Percentiles rank a stretch among this genome's conserved stretches.
Evolutionary conservation across 1,140 invertebrate species (phyloP).

Genomic region (Papilio helenus): DNA sequence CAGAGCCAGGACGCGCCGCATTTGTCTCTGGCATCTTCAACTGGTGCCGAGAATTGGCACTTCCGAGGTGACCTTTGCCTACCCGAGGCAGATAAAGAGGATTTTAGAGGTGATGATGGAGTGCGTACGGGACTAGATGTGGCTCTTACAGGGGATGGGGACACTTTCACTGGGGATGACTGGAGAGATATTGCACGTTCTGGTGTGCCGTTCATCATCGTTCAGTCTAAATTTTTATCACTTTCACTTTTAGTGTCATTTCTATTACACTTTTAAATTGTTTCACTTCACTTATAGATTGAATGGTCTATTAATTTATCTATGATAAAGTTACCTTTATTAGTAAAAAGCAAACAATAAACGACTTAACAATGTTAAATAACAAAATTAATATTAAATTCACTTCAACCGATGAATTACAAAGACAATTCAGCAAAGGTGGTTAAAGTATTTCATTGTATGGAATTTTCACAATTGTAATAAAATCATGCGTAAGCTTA

Average conservation of each 20-base stretch:
- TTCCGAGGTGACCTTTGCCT: conserved; percentile 62
- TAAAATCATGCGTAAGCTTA: not conserved
- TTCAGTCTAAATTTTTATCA: conserved; percentile 42
- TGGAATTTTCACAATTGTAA: not conserved
- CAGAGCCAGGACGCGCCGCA: conserved; percentile 84
- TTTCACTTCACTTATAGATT: not conserved
- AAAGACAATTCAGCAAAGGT: not conserved
- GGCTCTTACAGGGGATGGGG: conserved; percentile 66
- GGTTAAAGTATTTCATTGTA: not conserved
- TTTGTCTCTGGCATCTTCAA: conserved; percentile 72
- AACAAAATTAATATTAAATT: not conserved
- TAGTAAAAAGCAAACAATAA: not conserved
- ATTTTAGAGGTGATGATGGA: conserved; percentile 71
- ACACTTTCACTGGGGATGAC: conserved; percentile 70
- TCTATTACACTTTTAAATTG: conserved; percentile 41
- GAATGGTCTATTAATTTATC: not conserved
- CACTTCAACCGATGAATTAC: not conserved
- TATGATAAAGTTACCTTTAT: not conserved
- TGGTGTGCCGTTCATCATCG: conserved; percentile 67
- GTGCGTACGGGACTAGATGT: conserved; percentile 69
- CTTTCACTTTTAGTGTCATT: conserved; percentile 35
- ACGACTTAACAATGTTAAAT: not conserved
- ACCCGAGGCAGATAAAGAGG: conserved; percentile 64
- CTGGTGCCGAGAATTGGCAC: conserved; percentile 71
- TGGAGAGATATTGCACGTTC: conserved; percentile 62